Evolutionary conservation across 2,797 vertebrate species (phyloP), one percentile per base, ranked within the genome.

Genomic region (Capromys pilorides): DNA sequence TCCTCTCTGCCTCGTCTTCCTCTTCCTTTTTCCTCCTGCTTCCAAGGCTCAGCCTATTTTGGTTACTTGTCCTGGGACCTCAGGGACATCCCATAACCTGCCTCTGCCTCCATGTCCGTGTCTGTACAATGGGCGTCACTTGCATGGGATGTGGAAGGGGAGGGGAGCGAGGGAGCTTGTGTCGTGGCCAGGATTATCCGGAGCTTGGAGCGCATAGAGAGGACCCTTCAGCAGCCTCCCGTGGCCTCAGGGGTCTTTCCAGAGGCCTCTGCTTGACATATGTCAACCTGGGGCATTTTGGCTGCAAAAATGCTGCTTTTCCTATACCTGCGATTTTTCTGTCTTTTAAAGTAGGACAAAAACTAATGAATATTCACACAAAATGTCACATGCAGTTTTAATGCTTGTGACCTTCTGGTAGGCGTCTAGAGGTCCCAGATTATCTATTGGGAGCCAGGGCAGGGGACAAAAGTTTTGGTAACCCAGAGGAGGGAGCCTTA

Each of bases 181-280:
- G 54, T 5, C 16, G 54, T 57, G 54, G 54, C 54, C 16, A 18
- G 54, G 16, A 5, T 57, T 57, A 14, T 57, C 13, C 2, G 16
- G 85, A 36, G 81, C 59, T 69, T 54, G 22, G 51, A 36, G 7
- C 19, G 54, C 45, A 16, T 31, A 51, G 84, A 84, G 54, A 2
- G 19, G 57, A 12, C 1, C 1, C 28, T 36, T 18, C 19, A 1
- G 5, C 26, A 6, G 1, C 26, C 45, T 45, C 9, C 10, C 6
- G 0, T 12, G 33, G 33, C 8, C 0, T 6, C 2, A 5, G 4
- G 0, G 39, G 36, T 36, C 28, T 3, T 21, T 41, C 81, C 21
- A 4, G 13, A 39, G 22, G 21, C n/a, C 54, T 26, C 39, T 1
- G 5, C 9, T 54, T 4, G 8, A 28, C 11, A 41, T 31, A 39